A percentile compares a stretch with the other conserved stretches of the same genome.
phyloP scores from a whole-genome alignment of 2,888 invertebrate genomes.

The Argynnis bischoffii region DNA sequence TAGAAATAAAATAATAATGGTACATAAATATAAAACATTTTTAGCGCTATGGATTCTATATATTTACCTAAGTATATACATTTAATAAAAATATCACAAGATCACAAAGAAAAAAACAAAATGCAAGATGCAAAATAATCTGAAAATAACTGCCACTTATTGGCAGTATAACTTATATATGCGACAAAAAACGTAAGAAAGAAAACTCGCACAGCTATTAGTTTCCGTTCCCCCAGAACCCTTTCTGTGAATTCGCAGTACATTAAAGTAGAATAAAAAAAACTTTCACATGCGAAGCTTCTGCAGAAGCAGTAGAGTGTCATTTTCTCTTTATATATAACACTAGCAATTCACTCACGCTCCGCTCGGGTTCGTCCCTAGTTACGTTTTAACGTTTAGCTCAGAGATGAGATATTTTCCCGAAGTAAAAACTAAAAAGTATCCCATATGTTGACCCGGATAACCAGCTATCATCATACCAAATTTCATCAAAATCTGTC shows the following conservation, averaged over 20 bases:
- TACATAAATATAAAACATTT: too few species aligned
- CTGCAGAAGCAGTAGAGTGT: background rate
- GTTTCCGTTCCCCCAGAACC: background rate
- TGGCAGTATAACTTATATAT: background rate
- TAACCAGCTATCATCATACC: too few species aligned
- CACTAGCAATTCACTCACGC: background rate
- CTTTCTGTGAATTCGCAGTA: background rate
- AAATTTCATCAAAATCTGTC: too few species aligned
- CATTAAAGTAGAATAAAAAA: background rate
- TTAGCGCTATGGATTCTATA: too few species aligned
- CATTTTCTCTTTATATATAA: background rate
- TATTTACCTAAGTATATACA: too few species aligned
- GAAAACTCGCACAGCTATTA: background rate
- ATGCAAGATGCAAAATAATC: background rate
- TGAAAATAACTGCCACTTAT: background rate
- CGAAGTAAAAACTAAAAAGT: too few species aligned
- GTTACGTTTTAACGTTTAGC: too few species aligned
- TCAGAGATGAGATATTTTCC: too few species aligned
- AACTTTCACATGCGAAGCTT: slow-evolving; percentile 8
- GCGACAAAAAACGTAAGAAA: background rate
- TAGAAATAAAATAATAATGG: too few species aligned
- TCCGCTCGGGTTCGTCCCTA: too few species aligned
- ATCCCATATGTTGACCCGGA: too few species aligned
- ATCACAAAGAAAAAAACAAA: background rate
- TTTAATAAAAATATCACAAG: too few species aligned